phyloP scores from a whole-genome alignment of 2,113 vertebrate species.

The Oreochromis spilurus region DNA sequence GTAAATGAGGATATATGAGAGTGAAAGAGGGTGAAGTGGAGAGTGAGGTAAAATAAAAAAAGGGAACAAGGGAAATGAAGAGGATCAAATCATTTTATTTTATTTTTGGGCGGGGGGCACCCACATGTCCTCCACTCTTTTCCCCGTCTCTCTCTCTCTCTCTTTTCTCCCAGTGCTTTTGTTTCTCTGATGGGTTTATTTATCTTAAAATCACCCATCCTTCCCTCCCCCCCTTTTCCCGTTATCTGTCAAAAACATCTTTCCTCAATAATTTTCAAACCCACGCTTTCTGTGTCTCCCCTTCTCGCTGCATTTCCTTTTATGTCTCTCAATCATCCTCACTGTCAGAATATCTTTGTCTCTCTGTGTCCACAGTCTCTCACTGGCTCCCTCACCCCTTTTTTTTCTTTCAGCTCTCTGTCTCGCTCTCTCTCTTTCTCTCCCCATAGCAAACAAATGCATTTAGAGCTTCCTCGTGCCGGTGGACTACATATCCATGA shows the following conservation, averaged over 20 bases:
- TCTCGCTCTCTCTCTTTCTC: background rate
- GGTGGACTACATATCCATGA: background rate
- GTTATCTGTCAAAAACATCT: slow-evolving; percentile 6
- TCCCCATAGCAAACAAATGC: background rate
- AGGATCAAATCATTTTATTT: slow-evolving; percentile 26
- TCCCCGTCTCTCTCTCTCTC: background rate
- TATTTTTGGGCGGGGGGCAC: background rate
- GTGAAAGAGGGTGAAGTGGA: slow-evolving; percentile 2
- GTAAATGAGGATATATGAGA: slow-evolving; percentile 24
- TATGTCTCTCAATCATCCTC: slow-evolving; percentile 6
- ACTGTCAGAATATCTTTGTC: background rate
- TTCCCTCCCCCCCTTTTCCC: accelerated
- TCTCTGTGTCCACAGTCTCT: background rate
- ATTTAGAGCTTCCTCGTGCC: background rate
- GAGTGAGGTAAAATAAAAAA: slow-evolving; percentile 13
- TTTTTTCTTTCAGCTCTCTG: background rate
- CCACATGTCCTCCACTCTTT: background rate
- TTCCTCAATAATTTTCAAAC: background rate
- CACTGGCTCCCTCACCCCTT: background rate
- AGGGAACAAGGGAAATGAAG: background rate
- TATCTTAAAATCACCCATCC: background rate
- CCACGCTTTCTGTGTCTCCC: background rate
- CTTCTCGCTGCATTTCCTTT: background rate
- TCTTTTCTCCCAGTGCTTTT: background rate
- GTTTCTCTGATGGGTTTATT: slow-evolving; percentile 12